Conservation (phyloP, 2,113 vertebrate species). For the Pimephales promelas region DNA sequence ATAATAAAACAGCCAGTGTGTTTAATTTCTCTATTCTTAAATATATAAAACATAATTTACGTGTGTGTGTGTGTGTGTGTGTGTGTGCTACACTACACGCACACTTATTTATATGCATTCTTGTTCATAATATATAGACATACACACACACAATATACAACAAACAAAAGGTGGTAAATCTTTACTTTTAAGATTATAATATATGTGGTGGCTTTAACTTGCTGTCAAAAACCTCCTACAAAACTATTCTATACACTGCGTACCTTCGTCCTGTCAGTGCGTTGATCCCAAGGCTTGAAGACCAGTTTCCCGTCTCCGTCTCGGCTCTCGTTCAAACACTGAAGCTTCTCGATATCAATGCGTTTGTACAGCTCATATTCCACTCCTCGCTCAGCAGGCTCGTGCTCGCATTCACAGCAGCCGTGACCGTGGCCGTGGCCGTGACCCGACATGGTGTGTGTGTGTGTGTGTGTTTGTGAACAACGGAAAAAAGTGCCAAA, state of each 20-base stretch:
- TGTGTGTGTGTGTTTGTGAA: no score
- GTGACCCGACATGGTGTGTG: constrained; percentile 73
- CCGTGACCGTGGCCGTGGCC: constrained; percentile 71
- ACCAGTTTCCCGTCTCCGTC: constrained; percentile 90
- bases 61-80: no score
- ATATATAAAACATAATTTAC: no score
- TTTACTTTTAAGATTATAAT: no score
- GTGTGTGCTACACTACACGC: no score
- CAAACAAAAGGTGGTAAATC: no score
- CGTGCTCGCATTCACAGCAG: constrained; percentile 81
- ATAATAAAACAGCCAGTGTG: no score
- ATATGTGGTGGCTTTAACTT: no score
- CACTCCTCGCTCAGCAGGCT: constrained; percentile 85
- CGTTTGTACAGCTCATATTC: constrained; percentile 87
- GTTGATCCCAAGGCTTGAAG: constrained; percentile 93
- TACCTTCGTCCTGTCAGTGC: constrained; percentile 85
- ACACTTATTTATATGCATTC: no score
- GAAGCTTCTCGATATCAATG: constrained; percentile 89
- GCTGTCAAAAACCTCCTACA: neutral
- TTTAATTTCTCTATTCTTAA: no score
- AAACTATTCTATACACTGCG: neutral
- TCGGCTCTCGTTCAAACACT: constrained; percentile 93
- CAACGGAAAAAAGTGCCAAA: neutral
- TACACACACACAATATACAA: no score
- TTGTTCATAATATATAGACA: no score